These are phyloP conservation scores for Desmophyllum pertusum DNA, from an alignment of 92 coral and sea anemone species.

Conservation along the genomic window DNA sequence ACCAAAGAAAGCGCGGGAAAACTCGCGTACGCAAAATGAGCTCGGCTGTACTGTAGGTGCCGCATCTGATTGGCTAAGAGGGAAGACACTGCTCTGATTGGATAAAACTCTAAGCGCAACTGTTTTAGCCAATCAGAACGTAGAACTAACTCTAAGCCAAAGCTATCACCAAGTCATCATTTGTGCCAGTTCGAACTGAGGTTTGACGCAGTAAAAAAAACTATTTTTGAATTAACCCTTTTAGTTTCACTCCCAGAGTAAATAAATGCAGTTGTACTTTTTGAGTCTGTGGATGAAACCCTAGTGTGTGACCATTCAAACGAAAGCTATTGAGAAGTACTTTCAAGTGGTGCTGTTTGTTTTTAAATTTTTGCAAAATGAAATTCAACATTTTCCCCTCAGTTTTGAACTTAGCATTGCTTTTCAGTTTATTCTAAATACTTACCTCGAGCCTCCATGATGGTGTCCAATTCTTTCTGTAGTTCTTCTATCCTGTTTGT, in stretches of 20 bases:
- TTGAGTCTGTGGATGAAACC: no score
- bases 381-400: no score
- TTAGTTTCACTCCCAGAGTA: no score
- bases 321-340: no score
- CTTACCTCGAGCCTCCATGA: conserved; percentile 63
- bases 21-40: neutral
- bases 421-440: neutral
- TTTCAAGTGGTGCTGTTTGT: no score
- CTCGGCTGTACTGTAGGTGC: neutral
- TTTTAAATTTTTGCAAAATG: no score
- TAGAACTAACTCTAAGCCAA: neutral
- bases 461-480: conserved; percentile 61
- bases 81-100: neutral
- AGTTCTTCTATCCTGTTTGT: conserved; percentile 60
- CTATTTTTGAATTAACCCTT: no score
- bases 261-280: no score
- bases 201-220: no score
- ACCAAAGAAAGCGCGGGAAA: neutral
- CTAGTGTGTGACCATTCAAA: no score
- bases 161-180: neutral
- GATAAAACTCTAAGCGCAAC: neutral
- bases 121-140: neutral
- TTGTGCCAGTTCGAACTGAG: no score
- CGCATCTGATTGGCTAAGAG: neutral
- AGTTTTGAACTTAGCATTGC: neutral